Percentiles rank a stretch among this genome's conserved stretches.
Evolutionary conservation across 2,888 invertebrate genomes (phyloP).

Genomic region (Leptodirus hochenwartii): DNA sequence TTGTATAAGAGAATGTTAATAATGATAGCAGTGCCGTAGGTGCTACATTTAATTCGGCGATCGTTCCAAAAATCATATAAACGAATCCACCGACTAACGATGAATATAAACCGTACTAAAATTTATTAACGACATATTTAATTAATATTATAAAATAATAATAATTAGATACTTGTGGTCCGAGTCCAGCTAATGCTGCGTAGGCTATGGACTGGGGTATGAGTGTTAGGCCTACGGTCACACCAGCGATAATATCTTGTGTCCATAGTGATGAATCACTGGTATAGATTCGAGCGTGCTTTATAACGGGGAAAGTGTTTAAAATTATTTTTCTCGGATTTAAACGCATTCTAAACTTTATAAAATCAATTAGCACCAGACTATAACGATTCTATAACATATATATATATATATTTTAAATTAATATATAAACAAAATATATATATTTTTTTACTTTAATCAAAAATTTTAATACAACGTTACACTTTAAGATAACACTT

Average conservation of each 20-base stretch:
- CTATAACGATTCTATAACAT: too few relatives aligned
- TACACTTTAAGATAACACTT: too few relatives aligned
- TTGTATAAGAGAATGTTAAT: slow-evolving; percentile 46
- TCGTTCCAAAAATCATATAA: slow-evolving; percentile 59
- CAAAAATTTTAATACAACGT: too few relatives aligned
- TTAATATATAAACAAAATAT: too few relatives aligned
- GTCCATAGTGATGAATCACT: too few relatives aligned
- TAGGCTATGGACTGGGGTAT: slow-evolving; percentile 89
- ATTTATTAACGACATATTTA: slow-evolving; percentile 15
- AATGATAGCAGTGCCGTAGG: slow-evolving; percentile 65
- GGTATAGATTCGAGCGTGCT: too few relatives aligned
- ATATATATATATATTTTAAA: too few relatives aligned
- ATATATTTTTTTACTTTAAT: too few relatives aligned
- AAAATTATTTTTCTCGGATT: background rate
- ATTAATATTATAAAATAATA: slow-evolving; percentile 12
- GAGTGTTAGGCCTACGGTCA: slow-evolving; percentile 83
- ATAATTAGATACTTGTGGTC: slow-evolving; percentile 46
- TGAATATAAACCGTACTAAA: slow-evolving; percentile 70
- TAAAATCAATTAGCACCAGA: too few relatives aligned
- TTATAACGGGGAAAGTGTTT: too few relatives aligned
- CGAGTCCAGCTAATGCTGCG: slow-evolving; percentile 76
- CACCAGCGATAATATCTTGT: slow-evolving; percentile 82
- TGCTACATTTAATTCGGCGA: slow-evolving; percentile 44
- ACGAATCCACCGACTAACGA: slow-evolving; percentile 61
- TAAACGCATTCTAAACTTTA: too few relatives aligned